phyloP scores from a whole-genome alignment of 2,113 vertebrate species.

The Nibea albiflora region DNA sequence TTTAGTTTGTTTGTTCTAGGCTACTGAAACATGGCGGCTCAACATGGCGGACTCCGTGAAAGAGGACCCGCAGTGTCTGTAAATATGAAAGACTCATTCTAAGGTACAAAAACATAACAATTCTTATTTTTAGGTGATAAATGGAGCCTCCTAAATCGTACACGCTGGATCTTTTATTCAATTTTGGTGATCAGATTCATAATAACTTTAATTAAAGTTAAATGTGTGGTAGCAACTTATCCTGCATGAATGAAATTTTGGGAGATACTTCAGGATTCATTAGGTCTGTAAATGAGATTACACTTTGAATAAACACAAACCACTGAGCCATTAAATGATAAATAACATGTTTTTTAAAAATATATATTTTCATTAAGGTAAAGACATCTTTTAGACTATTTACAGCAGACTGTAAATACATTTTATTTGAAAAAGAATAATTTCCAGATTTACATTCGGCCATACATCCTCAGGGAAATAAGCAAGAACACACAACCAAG shows the following conservation, averaged over 20 bases:
- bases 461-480: conserved; percentile 2
- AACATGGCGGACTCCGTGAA: too few species aligned
- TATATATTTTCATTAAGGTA: background rate
- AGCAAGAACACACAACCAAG: conserved; percentile 19
- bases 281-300: conserved; percentile 10
- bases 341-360: conserved; percentile 7
- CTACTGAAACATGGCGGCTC: too few species aligned
- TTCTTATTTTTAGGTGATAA: too few species aligned
- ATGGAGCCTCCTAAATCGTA: too few species aligned
- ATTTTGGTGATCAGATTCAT: background rate
- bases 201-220: background rate
- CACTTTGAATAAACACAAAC: conserved; percentile 21
- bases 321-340: background rate
- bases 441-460: background rate
- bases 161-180: too few species aligned
- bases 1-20: too few species aligned
- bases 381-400: background rate
- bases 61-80: too few species aligned
- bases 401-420: background rate
- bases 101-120: too few species aligned
- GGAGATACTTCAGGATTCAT: conserved; percentile 1
- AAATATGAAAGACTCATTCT: too few species aligned
- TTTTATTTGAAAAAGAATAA: background rate
- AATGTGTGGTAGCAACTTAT: background rate
- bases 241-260: background rate